Percentiles rank a stretch among this genome's conserved stretches.
phyloP scores from a whole-genome alignment of 1,140 invertebrate genomes.

The Myzus persicae region DNA sequence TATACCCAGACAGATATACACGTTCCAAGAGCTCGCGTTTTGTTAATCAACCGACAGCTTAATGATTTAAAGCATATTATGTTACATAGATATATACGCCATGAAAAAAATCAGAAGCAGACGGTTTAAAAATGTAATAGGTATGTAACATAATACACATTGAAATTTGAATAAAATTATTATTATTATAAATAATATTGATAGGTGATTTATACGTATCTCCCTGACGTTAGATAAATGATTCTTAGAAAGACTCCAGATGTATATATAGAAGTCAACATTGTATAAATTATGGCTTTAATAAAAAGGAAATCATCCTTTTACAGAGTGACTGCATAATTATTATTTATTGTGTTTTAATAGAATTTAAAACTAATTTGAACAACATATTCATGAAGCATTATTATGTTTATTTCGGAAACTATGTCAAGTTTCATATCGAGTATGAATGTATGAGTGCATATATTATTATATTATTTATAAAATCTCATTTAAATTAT shows the following conservation, averaged over 20 bases:
- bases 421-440: slow-evolving; percentile 22
- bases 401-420: slow-evolving; percentile 8
- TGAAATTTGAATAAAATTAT: background rate
- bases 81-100: background rate
- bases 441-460: background rate
- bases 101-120: background rate
- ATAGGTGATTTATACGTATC: no score
- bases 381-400: slow-evolving; percentile 10
- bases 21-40: background rate
- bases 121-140: background rate
- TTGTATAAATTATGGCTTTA: background rate
- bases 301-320: slow-evolving; percentile 2
- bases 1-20: background rate
- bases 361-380: background rate
- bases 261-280: background rate
- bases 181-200: background rate
- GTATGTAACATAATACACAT: background rate
- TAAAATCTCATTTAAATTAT: background rate
- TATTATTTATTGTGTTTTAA: background rate
- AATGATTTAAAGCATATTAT: background rate
- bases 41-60: background rate
- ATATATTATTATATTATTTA: slow-evolving; percentile 12
- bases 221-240: no score
- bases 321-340: background rate
- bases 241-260: background rate